Conservation (phyloP, 2,113 vertebrate genomes). For the Zosterops lateralis region DNA sequence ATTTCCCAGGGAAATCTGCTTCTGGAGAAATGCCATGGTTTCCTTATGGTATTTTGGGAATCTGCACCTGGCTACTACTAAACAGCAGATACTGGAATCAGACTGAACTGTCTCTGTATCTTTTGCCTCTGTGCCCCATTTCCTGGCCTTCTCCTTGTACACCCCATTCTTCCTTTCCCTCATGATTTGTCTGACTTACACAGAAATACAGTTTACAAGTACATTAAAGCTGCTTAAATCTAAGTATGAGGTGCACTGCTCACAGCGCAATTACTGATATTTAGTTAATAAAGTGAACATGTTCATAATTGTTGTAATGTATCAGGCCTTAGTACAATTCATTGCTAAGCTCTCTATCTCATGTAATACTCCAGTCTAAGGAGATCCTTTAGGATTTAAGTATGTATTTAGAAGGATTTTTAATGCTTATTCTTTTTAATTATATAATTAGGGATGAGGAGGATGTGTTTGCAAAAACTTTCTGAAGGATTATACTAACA, state of each 20-base stretch:
- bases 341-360: neutral
- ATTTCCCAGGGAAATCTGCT: neutral
- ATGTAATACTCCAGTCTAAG: neutral
- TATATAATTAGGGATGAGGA: neutral
- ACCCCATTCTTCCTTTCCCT: neutral
- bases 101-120: neutral
- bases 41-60: neutral
- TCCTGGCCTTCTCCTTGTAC: neutral
- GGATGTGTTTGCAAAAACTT: conserved; percentile 11
- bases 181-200: neutral
- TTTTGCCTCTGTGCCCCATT: neutral
- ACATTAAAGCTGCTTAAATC: neutral
- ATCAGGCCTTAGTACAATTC: neutral
- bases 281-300: neutral
- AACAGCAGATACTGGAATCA: neutral
- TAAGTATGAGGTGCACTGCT: neutral
- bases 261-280: neutral
- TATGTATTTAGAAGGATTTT: conserved; percentile 1
- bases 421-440: conserved; percentile 1
- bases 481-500: neutral
- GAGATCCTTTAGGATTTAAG: neutral
- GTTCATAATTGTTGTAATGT: neutral
- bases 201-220: neutral
- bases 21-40: neutral
- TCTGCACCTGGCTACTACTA: neutral